These are phyloP conservation scores for Callochromis pleurospilus DNA, from an alignment of 2,113 vertebrate species.

Conservation along the genomic window DNA sequence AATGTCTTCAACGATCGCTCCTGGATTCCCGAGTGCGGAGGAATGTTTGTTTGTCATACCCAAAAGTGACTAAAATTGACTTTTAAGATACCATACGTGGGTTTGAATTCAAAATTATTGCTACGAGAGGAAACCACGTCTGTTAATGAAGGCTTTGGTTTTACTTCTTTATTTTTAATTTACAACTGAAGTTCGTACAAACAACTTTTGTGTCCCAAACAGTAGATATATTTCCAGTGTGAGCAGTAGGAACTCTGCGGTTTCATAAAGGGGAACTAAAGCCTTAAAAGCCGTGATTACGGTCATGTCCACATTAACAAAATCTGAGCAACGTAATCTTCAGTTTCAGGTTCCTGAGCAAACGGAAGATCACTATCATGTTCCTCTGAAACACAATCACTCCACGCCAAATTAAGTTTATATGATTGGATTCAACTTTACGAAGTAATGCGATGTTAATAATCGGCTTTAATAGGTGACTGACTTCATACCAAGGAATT, in stretches of 20 bases:
- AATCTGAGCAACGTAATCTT: not conserved
- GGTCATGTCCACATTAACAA: not conserved
- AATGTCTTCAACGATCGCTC: not conserved
- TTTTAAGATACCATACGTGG: not conserved
- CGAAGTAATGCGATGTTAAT: not conserved
- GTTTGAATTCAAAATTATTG: slow-evolving; percentile 7
- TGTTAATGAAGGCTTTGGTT: slow-evolving; percentile 46
- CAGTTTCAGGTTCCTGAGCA: not conserved
- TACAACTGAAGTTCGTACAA: not conserved
- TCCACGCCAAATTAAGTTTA: not conserved
- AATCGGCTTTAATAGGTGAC: not conserved
- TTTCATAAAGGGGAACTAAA: not conserved
- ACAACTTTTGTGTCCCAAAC: not conserved
- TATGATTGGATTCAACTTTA: not conserved
- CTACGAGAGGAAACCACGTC: not conserved
- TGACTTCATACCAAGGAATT: not conserved
- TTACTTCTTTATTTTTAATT: not conserved
- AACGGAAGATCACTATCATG: not conserved
- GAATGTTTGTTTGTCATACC: not conserved
- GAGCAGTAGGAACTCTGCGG: not conserved
- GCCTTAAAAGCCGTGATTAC: not conserved
- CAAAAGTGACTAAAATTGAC: not conserved
- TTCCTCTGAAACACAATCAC: not conserved
- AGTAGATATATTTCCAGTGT: not conserved
- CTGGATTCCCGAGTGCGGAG: not conserved